These are phyloP conservation scores for Gadus macrocephalus DNA, from an alignment of 2,113 vertebrate species.

Conservation along the genomic window DNA sequence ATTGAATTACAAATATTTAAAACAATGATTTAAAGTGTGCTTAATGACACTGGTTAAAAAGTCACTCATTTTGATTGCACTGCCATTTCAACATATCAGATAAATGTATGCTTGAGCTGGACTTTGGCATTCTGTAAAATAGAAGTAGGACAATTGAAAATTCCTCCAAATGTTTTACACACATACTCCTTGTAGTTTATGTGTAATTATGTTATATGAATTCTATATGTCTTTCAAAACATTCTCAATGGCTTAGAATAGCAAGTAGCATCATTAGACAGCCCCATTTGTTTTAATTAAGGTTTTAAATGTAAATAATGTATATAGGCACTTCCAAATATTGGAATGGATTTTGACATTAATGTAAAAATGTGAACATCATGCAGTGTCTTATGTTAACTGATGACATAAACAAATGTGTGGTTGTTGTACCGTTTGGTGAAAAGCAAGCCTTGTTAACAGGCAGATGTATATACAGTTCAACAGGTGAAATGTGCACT, in stretches of 20 bases:
- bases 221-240: constrained; percentile 20
- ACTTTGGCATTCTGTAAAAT: constrained; percentile 81
- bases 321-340: constrained; percentile 35
- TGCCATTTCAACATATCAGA: constrained; percentile 11
- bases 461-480: too few relatives aligned
- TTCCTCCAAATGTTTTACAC: neutral
- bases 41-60: neutral
- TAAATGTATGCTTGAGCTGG: constrained; percentile 75
- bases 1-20: neutral
- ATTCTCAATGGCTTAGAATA: constrained; percentile 29
- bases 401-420: too few relatives aligned
- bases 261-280: constrained; percentile 46
- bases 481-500: too few relatives aligned
- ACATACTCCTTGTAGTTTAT: constrained; percentile 3
- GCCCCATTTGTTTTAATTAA: constrained; percentile 49
- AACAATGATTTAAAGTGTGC: neutral
- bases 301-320: constrained; percentile 43
- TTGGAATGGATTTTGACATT: too few relatives aligned
- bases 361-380: too few relatives aligned
- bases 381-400: too few relatives aligned
- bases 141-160: constrained; percentile 1
- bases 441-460: too few relatives aligned
- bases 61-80: constrained; percentile 11
- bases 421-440: too few relatives aligned
- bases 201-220: constrained; percentile 5